Percentiles rank a stretch among this genome's conserved stretches.
These are phyloP conservation scores for Murina feae DNA, from an alignment of 2,113 vertebrate species.

Conservation along the genomic window DNA sequence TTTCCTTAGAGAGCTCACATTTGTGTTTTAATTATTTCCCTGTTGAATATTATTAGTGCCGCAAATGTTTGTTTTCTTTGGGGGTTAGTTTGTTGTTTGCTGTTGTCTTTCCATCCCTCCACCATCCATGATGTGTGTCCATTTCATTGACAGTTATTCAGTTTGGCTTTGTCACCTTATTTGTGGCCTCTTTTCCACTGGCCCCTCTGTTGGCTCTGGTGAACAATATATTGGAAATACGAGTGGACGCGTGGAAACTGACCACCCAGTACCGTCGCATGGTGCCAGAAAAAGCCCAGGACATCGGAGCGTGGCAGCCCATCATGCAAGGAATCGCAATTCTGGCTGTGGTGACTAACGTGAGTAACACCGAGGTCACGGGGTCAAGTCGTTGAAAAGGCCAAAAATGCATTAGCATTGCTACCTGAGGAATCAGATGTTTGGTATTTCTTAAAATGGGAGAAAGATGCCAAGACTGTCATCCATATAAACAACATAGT, in stretches of 20 bases:
- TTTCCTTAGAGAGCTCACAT: background rate
- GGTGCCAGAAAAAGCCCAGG: slow-evolving; percentile 90
- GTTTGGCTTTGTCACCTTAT: slow-evolving; percentile 96
- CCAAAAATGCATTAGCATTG: background rate
- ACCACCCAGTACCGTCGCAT: slow-evolving; percentile 92
- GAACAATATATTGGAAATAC: slow-evolving; percentile 94
- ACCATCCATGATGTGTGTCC: slow-evolving; percentile 39
- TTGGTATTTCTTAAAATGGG: background rate
- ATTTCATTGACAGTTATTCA: slow-evolving; percentile 89
- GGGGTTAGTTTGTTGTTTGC: background rate
- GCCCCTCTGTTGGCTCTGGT: slow-evolving; percentile 92
- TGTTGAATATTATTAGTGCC: background rate
- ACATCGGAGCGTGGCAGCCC: slow-evolving; percentile 95
- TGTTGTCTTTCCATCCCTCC: background rate
- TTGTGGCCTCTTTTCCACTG: slow-evolving; percentile 96
- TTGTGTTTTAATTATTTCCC: background rate
- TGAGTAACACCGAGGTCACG: slow-evolving; percentile 71
- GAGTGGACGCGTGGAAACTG: slow-evolving; percentile 93
- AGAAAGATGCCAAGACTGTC: background rate
- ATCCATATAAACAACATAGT: background rate
- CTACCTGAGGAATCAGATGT: background rate
- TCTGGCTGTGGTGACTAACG: slow-evolving; percentile 93
- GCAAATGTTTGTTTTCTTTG: background rate
- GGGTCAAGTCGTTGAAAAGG: background rate
- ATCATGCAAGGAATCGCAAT: slow-evolving; percentile 94